These are phyloP conservation scores for Burhinus oedicnemus DNA, from an alignment of 2,113 vertebrate species.

Conservation along the genomic window DNA sequence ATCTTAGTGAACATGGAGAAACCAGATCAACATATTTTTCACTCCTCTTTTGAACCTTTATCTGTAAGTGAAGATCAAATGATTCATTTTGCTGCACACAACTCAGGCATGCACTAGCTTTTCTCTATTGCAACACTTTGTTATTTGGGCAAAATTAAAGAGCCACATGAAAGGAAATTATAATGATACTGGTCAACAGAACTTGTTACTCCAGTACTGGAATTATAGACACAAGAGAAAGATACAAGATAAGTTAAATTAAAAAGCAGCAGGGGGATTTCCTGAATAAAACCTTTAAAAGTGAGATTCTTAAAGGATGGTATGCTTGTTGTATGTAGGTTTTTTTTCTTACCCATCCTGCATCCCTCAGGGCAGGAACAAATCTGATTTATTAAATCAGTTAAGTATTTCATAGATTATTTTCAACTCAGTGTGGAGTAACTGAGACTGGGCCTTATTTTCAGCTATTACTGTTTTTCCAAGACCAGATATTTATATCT, in stretches of 20 bases:
- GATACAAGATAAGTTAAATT: neutral
- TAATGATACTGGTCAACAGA: neutral
- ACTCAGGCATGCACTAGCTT: neutral
- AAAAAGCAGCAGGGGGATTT: neutral
- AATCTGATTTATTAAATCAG: neutral
- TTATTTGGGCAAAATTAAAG: neutral
- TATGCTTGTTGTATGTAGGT: neutral
- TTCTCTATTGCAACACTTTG: neutral
- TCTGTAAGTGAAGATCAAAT: neutral
- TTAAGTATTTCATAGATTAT: neutral
- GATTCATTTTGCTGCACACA: neutral
- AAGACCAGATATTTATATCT: neutral
- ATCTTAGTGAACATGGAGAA: neutral
- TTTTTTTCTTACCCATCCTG: neutral
- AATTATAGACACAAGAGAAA: neutral
- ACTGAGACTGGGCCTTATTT: neutral
- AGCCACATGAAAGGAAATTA: neutral
- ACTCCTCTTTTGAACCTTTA: neutral
- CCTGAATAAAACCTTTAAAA: neutral
- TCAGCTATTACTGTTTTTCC: neutral
- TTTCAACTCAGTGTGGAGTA: neutral
- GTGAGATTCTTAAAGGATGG: neutral
- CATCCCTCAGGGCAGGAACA: neutral
- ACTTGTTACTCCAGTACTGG: neutral
- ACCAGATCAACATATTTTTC: neutral